Base-by-base conservation (phyloP, 2,888 invertebrate species). In the Caradrina kadenii region DNA sequence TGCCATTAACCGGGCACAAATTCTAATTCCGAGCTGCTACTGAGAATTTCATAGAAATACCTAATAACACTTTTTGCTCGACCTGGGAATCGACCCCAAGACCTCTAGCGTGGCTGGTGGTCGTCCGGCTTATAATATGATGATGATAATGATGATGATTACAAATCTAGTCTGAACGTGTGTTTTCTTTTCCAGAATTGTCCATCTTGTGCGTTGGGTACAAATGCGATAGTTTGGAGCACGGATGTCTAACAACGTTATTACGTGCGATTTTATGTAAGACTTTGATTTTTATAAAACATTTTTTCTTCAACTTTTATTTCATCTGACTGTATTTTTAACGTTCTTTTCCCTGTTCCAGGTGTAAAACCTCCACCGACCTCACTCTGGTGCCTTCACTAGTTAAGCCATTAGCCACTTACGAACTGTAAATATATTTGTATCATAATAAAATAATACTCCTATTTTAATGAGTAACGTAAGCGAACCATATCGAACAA, bases 151-250 rank as follows among this genome's bases (percentile, higher is more conserved):
- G 13, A 13, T 31, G 7, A 21, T 55, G 17, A 19, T n/a, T 22
- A 21, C 0, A 13, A 10, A 39, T 39, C 39, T 10, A 10, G 7
- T 52, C 4, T 21, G 8, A 62, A 39, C 60, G 48, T 63, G 45
- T 63, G 52, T 42, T 68, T 81, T 78, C 77, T 83, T 35, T 91
- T 90, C n/a, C 92, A 96, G 96, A 96, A 96, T 92, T 96, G 96
- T 94, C 96, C 96, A 90, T 96, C 96, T 92, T 96, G 96, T 93
- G 96, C 96, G 86, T 90, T 96, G 92, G 96, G 96, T 85, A 95
- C 95, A 89, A 96, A 96, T 93, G 94, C 96, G 91, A 96, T 96
- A 93, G 94, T 96, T 93, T 96, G 96, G 96, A 96, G 96, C 92
- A 96, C 96, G 87, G 96, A 96, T 86, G 96, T 96, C 78, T 96